A percentile compares a stretch with the other conserved stretches of the same genome.
Evolutionary conservation across 1,140 invertebrate genomes (phyloP).

Genomic region (Macrosteles quadrilineatus): DNA sequence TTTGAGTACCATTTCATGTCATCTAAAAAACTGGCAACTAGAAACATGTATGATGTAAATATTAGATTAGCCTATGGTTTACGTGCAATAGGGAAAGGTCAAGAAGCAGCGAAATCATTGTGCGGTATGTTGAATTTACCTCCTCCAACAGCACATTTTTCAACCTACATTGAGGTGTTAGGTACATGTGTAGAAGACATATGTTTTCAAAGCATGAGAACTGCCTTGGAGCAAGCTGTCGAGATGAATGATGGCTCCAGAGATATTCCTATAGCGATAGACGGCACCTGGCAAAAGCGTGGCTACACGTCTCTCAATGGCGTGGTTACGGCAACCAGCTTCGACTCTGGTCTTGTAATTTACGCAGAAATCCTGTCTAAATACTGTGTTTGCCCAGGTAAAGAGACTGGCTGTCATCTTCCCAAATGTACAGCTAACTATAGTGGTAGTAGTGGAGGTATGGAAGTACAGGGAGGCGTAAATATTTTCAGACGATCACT

Average conservation of each 20-base stretch:
- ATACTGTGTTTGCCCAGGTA: constrained; percentile 28
- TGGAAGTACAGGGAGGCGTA: constrained; percentile 35
- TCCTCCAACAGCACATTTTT: neutral
- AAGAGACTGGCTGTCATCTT: neutral
- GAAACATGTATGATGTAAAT: constrained; percentile 31
- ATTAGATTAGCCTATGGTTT: constrained; percentile 30
- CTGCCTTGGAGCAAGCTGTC: constrained; percentile 29
- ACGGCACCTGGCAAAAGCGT: constrained; percentile 35
- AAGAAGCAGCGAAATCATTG: constrained; percentile 19
- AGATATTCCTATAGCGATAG: constrained; percentile 34
- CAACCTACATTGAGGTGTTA: neutral
- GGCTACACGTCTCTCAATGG: constrained; percentile 36
- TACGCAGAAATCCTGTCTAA: constrained; percentile 34
- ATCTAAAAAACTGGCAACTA: neutral
- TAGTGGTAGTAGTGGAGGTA: constrained; percentile 38
- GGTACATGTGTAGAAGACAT: constrained; percentile 1
- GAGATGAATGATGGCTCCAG: constrained; percentile 24
- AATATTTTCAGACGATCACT: constrained; percentile 38
- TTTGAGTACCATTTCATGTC: neutral
- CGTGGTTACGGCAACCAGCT: constrained; percentile 30
- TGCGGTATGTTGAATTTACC: constrained; percentile 28
- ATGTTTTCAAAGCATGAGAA: constrained; percentile 10
- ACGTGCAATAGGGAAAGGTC: constrained; percentile 19
- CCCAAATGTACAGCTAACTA: constrained; percentile 38
- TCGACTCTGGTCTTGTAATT: constrained; percentile 35